Percentiles rank a stretch among this genome's conserved stretches.
phyloP scores from a whole-genome alignment of 2,888 invertebrate species.

The Odontomyia ornata region DNA sequence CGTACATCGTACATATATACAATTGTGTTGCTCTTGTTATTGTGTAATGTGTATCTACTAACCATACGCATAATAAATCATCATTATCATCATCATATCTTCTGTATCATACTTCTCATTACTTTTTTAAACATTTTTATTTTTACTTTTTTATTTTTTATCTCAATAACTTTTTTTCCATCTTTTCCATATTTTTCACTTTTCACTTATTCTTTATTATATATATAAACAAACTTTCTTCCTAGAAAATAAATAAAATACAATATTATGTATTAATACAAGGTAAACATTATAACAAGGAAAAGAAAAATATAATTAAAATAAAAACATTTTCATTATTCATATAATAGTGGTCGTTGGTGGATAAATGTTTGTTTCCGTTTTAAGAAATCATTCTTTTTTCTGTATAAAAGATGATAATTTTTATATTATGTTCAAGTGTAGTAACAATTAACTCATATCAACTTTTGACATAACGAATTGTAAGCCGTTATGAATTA shows the following conservation, averaged over 20 bases:
- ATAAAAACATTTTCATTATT: not conserved
- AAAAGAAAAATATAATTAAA: not conserved
- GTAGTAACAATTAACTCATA: too few relatives aligned
- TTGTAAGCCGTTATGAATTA: too few relatives aligned
- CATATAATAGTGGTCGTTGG: conserved; percentile 2
- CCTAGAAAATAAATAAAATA: conserved; percentile 49
- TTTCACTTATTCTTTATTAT: conserved; percentile 9
- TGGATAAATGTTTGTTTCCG: not conserved
- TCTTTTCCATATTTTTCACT: conserved; percentile 10
- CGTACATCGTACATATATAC: conserved; percentile 50
- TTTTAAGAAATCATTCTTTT: not conserved
- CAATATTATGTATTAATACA: conserved; percentile 27
- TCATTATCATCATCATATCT: conserved; percentile 8
- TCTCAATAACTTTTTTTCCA: not conserved
- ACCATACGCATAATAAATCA: conserved; percentile 30
- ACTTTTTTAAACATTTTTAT: not conserved
- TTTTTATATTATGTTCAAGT: too few relatives aligned
- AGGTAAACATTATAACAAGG: conserved; percentile 24
- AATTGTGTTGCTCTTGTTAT: conserved; percentile 41
- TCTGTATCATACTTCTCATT: not conserved
- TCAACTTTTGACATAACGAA: too few relatives aligned
- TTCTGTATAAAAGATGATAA: too few relatives aligned
- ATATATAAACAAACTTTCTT: conserved; percentile 48
- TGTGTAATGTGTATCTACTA: conserved; percentile 33
- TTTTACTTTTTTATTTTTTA: conserved; percentile 1